Percentiles rank a stretch among this genome's conserved stretches.
phyloP scores from a whole-genome alignment of 1,140 invertebrate genomes.

The Hormaphis cornu region DNA sequence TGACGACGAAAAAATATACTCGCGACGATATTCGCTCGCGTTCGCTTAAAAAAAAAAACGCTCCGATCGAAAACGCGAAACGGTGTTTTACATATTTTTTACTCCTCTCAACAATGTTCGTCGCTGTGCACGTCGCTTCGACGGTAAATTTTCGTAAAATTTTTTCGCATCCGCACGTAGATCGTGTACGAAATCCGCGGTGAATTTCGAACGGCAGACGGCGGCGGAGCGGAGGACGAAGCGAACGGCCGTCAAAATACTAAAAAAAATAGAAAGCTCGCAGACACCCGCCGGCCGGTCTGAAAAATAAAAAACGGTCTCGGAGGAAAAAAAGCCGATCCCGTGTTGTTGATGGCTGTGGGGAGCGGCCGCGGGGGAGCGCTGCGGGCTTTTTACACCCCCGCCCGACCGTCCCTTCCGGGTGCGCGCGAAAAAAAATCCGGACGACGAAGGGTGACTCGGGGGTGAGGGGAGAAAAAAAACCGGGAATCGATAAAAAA shows the following conservation, averaged over 20 bases:
- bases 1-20: too few species aligned
- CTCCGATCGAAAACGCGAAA: too few species aligned
- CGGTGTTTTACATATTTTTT: too few species aligned
- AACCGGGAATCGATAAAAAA: slow-evolving; percentile 31
- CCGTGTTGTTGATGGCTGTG: slow-evolving; percentile 26
- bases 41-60: too few species aligned
- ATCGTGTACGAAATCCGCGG: too few species aligned
- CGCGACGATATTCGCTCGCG: too few species aligned
- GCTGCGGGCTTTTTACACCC: slow-evolving; percentile 16
- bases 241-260: slow-evolving; percentile 7
- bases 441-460: not conserved
- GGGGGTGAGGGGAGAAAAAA: not conserved
- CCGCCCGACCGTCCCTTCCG: not conserved
- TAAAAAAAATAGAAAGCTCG: slow-evolving; percentile 1
- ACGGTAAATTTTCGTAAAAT: too few species aligned
- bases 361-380: not conserved
- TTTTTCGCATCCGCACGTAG: not conserved
- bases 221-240: too few species aligned
- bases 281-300: not conserved
- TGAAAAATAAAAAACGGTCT: not conserved
- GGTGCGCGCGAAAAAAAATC: not conserved
- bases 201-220: slow-evolving; percentile 7
- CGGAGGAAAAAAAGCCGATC: slow-evolving; percentile 17
- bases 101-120: too few species aligned
- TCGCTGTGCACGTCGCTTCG: too few species aligned